Conservation (phyloP, 1,140 invertebrate genomes). For the Hylyphantes graminicola region DNA sequence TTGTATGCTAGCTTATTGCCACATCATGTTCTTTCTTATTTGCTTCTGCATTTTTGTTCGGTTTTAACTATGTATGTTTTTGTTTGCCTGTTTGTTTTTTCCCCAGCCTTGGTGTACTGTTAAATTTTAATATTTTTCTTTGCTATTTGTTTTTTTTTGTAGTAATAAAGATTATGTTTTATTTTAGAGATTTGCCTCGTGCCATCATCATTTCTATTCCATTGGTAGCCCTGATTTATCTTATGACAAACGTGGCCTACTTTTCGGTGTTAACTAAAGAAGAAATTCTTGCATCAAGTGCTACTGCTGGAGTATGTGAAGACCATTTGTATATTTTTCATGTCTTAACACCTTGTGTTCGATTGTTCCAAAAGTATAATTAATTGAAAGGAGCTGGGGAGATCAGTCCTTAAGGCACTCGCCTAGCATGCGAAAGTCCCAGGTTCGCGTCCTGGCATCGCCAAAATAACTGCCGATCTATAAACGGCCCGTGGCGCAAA, state of each 20-base stretch:
- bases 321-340: neutral
- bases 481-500: too few relatives aligned
- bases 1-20: too few relatives aligned
- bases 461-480: too few relatives aligned
- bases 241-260: constrained; percentile 93
- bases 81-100: neutral
- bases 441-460: too few relatives aligned
- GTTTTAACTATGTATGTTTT: too few relatives aligned
- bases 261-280: constrained; percentile 87
- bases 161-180: constrained; percentile 52
- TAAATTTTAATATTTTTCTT: neutral
- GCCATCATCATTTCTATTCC: constrained; percentile 95
- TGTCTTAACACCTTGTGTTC: neutral
- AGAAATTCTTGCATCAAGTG: constrained; percentile 85
- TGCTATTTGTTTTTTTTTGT: neutral
- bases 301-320: constrained; percentile 87
- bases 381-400: too few relatives aligned
- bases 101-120: neutral
- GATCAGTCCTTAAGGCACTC: too few relatives aligned
- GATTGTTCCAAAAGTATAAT: neutral
- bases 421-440: too few relatives aligned
- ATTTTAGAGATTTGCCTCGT: constrained; percentile 85
- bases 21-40: too few relatives aligned
- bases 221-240: constrained; percentile 90
- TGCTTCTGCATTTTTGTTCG: neutral